Percentiles rank a stretch among this genome's conserved stretches.
Evolutionary conservation across 2,797 vertebrate species (phyloP).

Genomic region (Crocodylus rhombifer): DNA sequence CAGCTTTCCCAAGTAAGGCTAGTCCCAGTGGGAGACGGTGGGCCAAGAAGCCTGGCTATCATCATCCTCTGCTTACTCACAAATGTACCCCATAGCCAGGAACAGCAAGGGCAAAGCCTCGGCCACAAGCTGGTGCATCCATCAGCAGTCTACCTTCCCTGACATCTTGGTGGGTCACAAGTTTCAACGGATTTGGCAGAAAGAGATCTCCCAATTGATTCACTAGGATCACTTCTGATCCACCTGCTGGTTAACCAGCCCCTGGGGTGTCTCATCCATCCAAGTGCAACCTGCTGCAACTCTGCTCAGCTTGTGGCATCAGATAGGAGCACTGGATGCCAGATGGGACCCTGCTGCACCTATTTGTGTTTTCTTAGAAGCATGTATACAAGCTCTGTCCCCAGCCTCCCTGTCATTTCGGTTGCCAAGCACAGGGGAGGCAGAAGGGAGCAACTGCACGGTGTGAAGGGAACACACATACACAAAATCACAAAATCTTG

Average conservation of each 20-base stretch:
- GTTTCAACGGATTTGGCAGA: neutral
- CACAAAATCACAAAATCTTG: too few relatives aligned
- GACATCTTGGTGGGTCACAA: neutral
- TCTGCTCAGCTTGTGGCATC: neutral
- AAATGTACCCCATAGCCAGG: neutral
- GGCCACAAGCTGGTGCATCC: neutral
- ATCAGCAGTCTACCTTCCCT: neutral
- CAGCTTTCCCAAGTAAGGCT: neutral
- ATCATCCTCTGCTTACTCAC: neutral
- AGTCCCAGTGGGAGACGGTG: neutral
- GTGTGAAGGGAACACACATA: neutral
- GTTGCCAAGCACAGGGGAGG: neutral
- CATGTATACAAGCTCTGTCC: neutral
- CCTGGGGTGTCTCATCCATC: neutral
- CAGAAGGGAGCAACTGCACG: neutral
- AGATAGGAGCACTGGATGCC: neutral
- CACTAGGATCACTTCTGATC: too few relatives aligned
- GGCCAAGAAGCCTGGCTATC: neutral
- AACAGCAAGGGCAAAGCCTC: neutral
- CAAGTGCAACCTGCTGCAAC: neutral
- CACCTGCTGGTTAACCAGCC: neutral
- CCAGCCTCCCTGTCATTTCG: too few relatives aligned
- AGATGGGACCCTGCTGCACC: too few relatives aligned
- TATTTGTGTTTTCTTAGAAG: neutral
- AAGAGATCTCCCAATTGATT: neutral